phyloP scores from a whole-genome alignment of 2,888 invertebrate species.

The Apamea crenata region DNA sequence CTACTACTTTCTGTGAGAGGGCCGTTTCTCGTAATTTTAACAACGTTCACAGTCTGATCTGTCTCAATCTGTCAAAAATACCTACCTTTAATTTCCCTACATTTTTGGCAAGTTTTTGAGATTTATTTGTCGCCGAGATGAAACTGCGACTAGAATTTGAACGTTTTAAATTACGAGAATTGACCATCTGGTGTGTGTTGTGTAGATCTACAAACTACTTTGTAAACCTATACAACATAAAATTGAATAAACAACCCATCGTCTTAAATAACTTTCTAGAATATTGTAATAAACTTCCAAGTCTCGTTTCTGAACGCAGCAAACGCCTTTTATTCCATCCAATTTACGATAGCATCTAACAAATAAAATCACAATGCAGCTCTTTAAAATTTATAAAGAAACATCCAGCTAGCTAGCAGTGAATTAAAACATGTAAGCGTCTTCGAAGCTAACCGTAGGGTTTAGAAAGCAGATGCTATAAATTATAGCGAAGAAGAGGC shows the following conservation, averaged over 20 bases:
- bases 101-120: too few species aligned
- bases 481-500: slow-evolving; percentile 83
- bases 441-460: slow-evolving; percentile 73
- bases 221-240: not conserved
- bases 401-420: slow-evolving; percentile 43
- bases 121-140: too few species aligned
- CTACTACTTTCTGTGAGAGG: too few species aligned
- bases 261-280: slow-evolving; percentile 21
- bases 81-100: too few species aligned
- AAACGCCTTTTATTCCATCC: slow-evolving; percentile 53
- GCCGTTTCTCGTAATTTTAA: too few species aligned
- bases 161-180: too few species aligned
- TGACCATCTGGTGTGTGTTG: too few species aligned
- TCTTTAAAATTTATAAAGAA: slow-evolving; percentile 64
- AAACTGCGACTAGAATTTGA: too few species aligned
- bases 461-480: slow-evolving; percentile 84
- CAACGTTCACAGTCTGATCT: too few species aligned
- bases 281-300: slow-evolving; percentile 40
- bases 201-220: not conserved
- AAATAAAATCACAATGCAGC: slow-evolving; percentile 64
- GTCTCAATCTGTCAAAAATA: too few species aligned
- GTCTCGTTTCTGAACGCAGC: slow-evolving; percentile 43
- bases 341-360: slow-evolving; percentile 63
- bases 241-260: slow-evolving; percentile 13
- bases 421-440: slow-evolving; percentile 65